These are phyloP conservation scores for Bostrychus sinensis DNA, from an alignment of 2,113 vertebrate species.

Conservation along the genomic window DNA sequence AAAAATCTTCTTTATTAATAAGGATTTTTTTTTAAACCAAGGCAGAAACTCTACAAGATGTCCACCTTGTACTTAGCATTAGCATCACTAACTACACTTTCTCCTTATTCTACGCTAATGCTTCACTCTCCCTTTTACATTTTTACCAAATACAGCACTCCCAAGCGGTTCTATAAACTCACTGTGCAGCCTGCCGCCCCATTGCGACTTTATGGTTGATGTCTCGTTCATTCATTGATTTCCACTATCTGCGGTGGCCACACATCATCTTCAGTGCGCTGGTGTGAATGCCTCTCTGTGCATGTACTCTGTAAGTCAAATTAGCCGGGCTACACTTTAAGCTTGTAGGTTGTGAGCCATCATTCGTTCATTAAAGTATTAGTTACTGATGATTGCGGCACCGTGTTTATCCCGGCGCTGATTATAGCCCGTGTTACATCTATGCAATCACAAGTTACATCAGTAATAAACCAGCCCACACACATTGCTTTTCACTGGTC, in stretches of 20 bases:
- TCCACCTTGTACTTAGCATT: background rate
- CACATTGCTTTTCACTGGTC: conserved; percentile 13
- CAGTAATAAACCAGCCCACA: conserved; percentile 40
- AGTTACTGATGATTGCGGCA: conserved; percentile 60
- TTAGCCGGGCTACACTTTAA: conserved; percentile 50
- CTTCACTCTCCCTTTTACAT: background rate
- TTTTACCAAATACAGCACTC: background rate
- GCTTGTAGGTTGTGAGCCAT: conserved; percentile 53
- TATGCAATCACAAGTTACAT: conserved; percentile 25
- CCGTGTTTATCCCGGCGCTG: conserved; percentile 46
- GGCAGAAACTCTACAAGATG: no score
- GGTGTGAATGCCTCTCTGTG: conserved; percentile 28
- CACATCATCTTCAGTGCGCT: conserved; percentile 8
- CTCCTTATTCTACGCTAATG: background rate
- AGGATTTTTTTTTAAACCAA: no score
- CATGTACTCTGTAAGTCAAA: conserved; percentile 54
- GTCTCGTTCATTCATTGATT: background rate
- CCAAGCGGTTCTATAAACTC: background rate
- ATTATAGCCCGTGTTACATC: conserved; percentile 50
- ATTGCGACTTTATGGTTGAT: background rate
- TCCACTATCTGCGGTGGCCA: background rate
- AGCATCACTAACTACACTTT: background rate
- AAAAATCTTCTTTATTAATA: no score
- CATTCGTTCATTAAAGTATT: conserved; percentile 62
- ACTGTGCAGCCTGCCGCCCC: background rate